Conservation (phyloP, 2,797 vertebrate genomes). For the Sebastes cheni region DNA sequence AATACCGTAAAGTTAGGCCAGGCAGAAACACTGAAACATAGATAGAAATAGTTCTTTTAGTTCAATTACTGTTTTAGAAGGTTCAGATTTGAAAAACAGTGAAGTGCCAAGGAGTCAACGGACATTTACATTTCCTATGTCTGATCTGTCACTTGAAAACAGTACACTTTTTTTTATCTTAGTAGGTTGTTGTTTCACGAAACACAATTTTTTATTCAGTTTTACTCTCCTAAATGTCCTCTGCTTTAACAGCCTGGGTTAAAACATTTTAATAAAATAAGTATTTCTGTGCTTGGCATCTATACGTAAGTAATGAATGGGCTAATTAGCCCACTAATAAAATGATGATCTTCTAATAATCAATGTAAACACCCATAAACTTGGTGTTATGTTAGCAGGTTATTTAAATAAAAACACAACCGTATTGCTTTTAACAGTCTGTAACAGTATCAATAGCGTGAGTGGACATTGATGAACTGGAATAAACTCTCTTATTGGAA, state of each 20-base stretch:
- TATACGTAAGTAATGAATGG: neutral
- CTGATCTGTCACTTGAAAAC: neutral
- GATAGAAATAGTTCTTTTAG: neutral
- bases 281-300: too few relatives aligned
- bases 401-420: neutral
- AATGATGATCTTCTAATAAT: too few relatives aligned
- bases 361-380: neutral
- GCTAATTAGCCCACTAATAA: neutral
- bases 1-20: neutral
- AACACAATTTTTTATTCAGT: neutral
- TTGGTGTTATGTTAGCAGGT: neutral
- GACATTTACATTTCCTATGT: neutral
- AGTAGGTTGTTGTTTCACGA: neutral
- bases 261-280: neutral
- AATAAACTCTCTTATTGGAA: neutral
- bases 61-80: too few relatives aligned
- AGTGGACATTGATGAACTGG: neutral
- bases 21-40: neutral
- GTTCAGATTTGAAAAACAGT: fast-evolving
- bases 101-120: fast-evolving
- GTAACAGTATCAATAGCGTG: neutral
- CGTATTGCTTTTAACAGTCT: neutral
- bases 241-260: neutral
- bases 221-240: neutral
- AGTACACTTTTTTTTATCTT: fast-evolving